Evolutionary conservation across 2,113 vertebrate genomes (phyloP).

Genomic region (Plotosus lineatus): DNA sequence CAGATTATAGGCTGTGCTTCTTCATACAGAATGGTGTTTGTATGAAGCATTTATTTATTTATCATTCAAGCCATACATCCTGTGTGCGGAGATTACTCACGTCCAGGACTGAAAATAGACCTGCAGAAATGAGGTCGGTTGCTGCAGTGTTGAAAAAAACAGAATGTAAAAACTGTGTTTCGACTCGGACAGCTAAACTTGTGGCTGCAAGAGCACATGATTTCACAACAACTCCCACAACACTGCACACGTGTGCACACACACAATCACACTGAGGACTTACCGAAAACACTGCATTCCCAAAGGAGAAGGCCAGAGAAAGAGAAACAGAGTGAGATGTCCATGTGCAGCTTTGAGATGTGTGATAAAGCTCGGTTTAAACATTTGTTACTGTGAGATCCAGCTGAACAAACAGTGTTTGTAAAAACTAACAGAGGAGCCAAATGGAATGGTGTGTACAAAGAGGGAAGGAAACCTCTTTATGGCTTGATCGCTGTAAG

Average conservation of each 20-base stretch:
- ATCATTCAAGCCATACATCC: background rate
- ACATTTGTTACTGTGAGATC: background rate
- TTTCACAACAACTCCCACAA: background rate
- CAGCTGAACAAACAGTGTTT: constrained; percentile 20
- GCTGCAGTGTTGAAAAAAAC: background rate
- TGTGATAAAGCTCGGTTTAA: background rate
- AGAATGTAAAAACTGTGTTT: background rate
- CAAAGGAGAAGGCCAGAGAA: background rate
- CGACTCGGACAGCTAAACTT: background rate
- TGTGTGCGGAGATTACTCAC: background rate
- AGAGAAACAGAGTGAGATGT: background rate
- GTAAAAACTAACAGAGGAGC: constrained; percentile 9
- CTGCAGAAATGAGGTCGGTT: background rate
- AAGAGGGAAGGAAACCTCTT: no score
- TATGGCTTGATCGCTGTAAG: no score
- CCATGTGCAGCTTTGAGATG: background rate
- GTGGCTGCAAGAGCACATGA: background rate
- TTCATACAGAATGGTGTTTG: background rate
- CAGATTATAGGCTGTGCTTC: background rate
- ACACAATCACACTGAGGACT: background rate
- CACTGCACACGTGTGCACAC: background rate
- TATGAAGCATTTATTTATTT: background rate
- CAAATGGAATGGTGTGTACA: background rate
- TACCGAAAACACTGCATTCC: background rate
- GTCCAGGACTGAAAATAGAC: background rate